Base-by-base conservation (phyloP, 1,140 invertebrate genomes). In the Capitella teleta region DNA sequence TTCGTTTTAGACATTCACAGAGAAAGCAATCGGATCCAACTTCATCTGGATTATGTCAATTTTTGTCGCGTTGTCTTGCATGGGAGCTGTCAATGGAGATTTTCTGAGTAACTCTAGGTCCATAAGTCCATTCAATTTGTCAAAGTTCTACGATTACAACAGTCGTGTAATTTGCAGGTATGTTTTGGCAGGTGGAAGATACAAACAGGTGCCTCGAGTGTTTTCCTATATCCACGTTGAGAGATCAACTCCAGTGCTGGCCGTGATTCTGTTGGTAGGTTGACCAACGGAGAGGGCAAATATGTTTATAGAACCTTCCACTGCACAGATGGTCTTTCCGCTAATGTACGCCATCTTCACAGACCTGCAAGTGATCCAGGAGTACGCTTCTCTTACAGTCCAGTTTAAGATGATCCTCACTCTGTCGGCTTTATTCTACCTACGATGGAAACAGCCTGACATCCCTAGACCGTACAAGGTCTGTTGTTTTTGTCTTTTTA, bases 381-480 rank as follows among this genome's bases (percentile, higher is more conserved):
- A 47, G 26, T 47, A 47, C 2, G 25, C 45, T 1, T 47, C 45
- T 18, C 45, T 47, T 5, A 24, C 45, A 2, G 45, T 47, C 18
- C 25, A 32, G 18, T 18, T 47, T 16, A 47, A 47, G 45, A 47
- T 34, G 45, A 4, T 47, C 25, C 28, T 47, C 14, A 32, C 32
- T 5, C 28, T 47, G 45, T 21, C 28, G 5, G 45, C 45, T 10
- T 32, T 47, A 16, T 47, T 53, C 36, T 53, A 53, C 40, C n/a
- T 49, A 28, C 26, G 52, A 24, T 53, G 52, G 52, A 53, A 53
- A 28, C 24, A 21, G 3, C 52, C 52, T 0, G 25, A 49, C 23
- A 21, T 53, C 25, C 14, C 40, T 19, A 8, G 52, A 30, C 52
- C 52, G 1, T 34, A 16, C 32, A 34, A 34, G 16, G 32, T 34